These are phyloP conservation scores for Drosophila stalkeri DNA, from an alignment of 2,888 invertebrate genomes.

Conservation along the genomic window DNA sequence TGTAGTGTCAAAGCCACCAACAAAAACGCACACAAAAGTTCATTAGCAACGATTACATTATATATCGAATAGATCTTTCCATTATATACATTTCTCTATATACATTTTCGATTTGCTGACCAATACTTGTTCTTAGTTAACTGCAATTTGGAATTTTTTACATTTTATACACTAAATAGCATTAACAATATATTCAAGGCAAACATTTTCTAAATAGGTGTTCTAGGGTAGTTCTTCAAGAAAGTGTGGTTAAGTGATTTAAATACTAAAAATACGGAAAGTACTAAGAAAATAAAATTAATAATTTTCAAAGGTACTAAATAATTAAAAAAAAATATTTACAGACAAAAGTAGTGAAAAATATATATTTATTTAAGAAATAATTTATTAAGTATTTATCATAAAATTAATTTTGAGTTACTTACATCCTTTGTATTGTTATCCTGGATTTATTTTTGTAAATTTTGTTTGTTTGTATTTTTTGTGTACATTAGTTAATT, in stretches of 20 bases:
- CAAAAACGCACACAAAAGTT: constrained; percentile 69
- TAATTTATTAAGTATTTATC: not conserved
- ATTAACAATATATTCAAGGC: constrained; percentile 23
- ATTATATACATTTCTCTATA: constrained; percentile 8
- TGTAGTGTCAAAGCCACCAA: constrained; percentile 77
- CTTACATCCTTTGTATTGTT: constrained; percentile 84
- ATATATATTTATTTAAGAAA: not conserved
- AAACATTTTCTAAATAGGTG: constrained; percentile 16
- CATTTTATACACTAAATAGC: constrained; percentile 30
- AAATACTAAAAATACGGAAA: not conserved
- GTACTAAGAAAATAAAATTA: constrained; percentile 36
- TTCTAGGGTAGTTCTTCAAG: not conserved
- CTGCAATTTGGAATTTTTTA: constrained; percentile 65
- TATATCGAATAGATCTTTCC: not conserved
- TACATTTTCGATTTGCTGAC: constrained; percentile 22
- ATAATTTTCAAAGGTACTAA: constrained; percentile 8
- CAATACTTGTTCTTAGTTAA: constrained; percentile 41
- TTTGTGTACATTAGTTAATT: constrained; percentile 46
- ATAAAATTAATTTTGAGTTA: constrained; percentile 61
- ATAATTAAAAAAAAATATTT: not conserved
- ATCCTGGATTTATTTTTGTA: constrained; percentile 70
- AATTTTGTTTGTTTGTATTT: constrained; percentile 39
- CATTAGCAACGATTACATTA: constrained; percentile 57
- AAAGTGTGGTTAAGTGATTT: not conserved
- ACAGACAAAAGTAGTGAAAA: not conserved